phyloP scores from a whole-genome alignment of 1,140 invertebrate genomes.

The Lepidurus couesii region DNA sequence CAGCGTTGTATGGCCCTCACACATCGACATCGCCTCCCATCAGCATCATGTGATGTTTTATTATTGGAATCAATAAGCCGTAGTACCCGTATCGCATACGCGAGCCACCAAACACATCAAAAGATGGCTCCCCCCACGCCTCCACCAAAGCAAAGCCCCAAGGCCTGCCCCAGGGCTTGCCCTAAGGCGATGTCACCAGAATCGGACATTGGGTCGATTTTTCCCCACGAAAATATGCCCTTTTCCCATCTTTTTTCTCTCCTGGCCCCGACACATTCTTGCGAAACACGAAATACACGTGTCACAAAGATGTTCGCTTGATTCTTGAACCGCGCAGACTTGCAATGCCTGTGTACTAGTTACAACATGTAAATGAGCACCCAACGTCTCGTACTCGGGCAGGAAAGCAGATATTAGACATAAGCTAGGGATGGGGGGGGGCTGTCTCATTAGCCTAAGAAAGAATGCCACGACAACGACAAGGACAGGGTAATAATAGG shows the following conservation, averaged over 20 bases:
- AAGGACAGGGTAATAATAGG: conserved; percentile 19
- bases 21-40: neutral
- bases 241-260: neutral
- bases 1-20: neutral
- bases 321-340: neutral
- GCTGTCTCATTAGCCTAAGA: conserved; percentile 14
- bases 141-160: too few relatives aligned
- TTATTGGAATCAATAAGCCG: conserved; percentile 22
- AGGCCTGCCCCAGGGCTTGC: neutral
- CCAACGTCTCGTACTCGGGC: neutral
- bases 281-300: neutral
- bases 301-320: neutral
- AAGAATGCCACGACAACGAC: conserved; percentile 11
- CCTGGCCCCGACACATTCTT: neutral
- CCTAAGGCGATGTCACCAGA: neutral
- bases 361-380: neutral
- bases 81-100: neutral
- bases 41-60: conserved; percentile 11
- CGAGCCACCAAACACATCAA: neutral
- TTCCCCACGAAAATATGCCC: neutral
- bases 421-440: neutral
- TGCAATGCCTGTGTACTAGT: neutral
- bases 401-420: conserved; percentile 19
- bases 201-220: neutral
- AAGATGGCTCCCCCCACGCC: neutral